Base-by-base conservation (phyloP, 2,113 vertebrate species). In the Nothobranchius kuhntae region DNA sequence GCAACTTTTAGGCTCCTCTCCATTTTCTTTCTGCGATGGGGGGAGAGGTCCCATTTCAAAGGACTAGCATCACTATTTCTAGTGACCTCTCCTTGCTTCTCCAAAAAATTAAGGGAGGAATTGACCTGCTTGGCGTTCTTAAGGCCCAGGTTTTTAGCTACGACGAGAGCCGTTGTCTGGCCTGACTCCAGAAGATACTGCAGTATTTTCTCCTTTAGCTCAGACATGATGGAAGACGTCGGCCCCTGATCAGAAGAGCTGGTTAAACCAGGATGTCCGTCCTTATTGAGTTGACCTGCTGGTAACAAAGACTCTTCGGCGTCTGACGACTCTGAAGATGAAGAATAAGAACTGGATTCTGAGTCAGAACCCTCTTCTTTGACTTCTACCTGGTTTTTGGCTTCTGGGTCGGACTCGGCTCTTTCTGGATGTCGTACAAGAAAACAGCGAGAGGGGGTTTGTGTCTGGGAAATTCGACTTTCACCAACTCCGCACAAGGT, bases 141-240 rank as follows among this genome's bases (percentile, higher is more conserved):
- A 8, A 98, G 67, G 1, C 96, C 94, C 0, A 98, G 84, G 58
- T 95, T 96, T 61, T 95, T 98, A 6, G 96, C 93, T 3, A 99
- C 89, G 77, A 90, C 90, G 9, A 95, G 89, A 0, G 96, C 88
- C 0, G 90, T 96, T 0, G 92, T 93, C 26, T 91, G 81, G 0
- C 15, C 62, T 7, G 91, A 83, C 0, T 79, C 61, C 17, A 93
- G 92, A 11, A 99, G 90, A 71, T 93, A 94, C 68, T 90, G 89
- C 7, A 95, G 89, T 72, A 99, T 86, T 9, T 86, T 92, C 50
- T 97, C 94, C 82, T 94, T 96, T 35, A 92, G 95, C 5, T 95
- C 94, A 0, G 94, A 86, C 94, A 97, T 98, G 13, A 30, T 2
- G 40, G 48, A 42, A 17, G 35, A 44, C 11, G 62, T 54, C 2